phyloP scores from a whole-genome alignment of 2,888 invertebrate genomes.

The Agrochola circellaris region DNA sequence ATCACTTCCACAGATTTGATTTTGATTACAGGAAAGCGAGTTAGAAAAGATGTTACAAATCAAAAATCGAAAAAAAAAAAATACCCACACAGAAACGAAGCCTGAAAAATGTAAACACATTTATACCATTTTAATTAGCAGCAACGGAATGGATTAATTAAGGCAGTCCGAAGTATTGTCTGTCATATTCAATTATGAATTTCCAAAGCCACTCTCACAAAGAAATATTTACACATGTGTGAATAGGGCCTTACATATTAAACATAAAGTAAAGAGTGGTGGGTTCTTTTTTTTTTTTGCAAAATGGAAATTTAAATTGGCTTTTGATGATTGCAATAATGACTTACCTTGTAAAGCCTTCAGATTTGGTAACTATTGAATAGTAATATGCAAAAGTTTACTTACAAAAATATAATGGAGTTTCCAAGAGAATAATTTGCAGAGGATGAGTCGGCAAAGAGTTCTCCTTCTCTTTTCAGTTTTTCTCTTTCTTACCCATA shows the following conservation, averaged over 20 bases:
- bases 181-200: conserved; percentile 41
- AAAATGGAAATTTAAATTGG: background rate
- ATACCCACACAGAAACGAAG: background rate
- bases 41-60: too few species aligned
- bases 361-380: background rate
- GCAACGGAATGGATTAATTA: conserved; percentile 50
- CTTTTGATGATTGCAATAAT: background rate
- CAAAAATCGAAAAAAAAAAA: too few species aligned
- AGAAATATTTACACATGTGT: conserved; percentile 18
- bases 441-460: background rate
- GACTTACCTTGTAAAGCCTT: background rate
- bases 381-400: background rate
- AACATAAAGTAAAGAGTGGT: background rate
- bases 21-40: too few species aligned
- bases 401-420: background rate
- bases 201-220: conserved; percentile 22
- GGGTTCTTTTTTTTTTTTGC: background rate
- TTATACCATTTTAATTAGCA: conserved; percentile 40
- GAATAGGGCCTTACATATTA: background rate
- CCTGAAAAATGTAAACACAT: conserved; percentile 26
- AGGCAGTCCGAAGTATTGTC: conserved; percentile 32
- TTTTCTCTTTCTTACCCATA: background rate
- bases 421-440: background rate
- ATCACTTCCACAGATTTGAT: too few species aligned
- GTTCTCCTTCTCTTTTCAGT: background rate